Base-by-base conservation (phyloP, 2,888 invertebrate genomes). In the Drosophila formosana region DNA sequence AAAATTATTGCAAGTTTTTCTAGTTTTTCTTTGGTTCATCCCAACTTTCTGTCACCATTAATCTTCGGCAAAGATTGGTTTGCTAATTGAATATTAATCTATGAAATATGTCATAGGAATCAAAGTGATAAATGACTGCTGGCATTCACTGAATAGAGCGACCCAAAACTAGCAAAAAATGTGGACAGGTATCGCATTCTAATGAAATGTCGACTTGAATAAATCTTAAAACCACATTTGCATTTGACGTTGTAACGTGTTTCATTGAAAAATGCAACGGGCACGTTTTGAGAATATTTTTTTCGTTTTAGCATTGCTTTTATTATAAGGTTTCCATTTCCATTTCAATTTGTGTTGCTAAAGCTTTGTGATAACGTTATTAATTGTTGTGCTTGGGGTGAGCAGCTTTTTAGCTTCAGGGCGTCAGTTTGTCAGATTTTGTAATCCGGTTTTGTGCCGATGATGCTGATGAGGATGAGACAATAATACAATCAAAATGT, bases 191-290 rank as follows among this genome's bases (percentile, higher is more conserved):
- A 52, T 66, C 49, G 58, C 46, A 57, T 70, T 80, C 66, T 67
- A 82, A 82, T 76, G 67, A 56, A 68, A 55, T 50, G 5, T 61
- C 32, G 25, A 34, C 32, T 45, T 13, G 5, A 55, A 81, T 81
- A 74, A 81, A 81, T 81, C 71, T 66, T 32, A 11, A 32, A 26
- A 50, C 23, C 50, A 37, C 49, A 76, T 81, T 81, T 74, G 72
- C 80, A 79, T 82, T 67, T 62, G 43, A 46, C 63, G 62, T 53
- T 82, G 64, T 74, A 86, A 82, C 77, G 64, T 62, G 53, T 77
- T 80, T 65, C 73, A 80, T 68, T 85, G 65, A 72, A 65, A 53
- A 70, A 57, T 13, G 50, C 63, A 76, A 63, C 53, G 51, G 55
- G 23, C 43, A 62, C 67, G 56, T 52, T 67, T 66, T 56, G 26